Percentiles rank a stretch among this genome's conserved stretches.
Conservation (phyloP, 2,797 vertebrate genomes). For the Anguilla anguilla region DNA sequence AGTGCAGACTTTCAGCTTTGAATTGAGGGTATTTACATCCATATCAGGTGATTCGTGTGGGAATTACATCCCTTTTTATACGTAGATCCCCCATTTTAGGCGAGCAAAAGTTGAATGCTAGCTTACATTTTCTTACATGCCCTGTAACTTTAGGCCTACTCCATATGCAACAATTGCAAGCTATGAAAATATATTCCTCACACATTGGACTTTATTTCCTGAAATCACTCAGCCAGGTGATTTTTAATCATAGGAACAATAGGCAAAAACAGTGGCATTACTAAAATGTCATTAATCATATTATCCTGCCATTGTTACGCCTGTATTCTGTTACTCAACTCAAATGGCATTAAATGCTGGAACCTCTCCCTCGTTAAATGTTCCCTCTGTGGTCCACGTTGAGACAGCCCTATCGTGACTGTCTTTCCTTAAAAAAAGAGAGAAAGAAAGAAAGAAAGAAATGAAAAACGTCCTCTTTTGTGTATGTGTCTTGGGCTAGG, state of each 20-base stretch:
- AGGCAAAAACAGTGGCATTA: neutral
- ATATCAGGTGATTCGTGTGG: too few relatives aligned
- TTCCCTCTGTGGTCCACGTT: neutral
- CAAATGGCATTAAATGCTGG: neutral
- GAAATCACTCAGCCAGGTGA: neutral
- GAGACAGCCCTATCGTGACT: neutral
- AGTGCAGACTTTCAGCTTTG: too few relatives aligned
- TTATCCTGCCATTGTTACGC: neutral
- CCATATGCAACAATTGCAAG: neutral
- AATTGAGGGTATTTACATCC: too few relatives aligned
- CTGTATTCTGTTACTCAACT: neutral
- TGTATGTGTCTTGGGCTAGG: neutral
- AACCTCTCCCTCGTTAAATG: neutral
- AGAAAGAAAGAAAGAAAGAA: neutral
- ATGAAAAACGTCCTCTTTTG: neutral
- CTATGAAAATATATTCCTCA: neutral
- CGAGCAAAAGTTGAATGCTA: too few relatives aligned
- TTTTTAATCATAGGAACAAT: neutral
- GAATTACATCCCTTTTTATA: too few relatives aligned
- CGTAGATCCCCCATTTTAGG: too few relatives aligned
- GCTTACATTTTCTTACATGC: too few relatives aligned
- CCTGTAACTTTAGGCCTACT: neutral
- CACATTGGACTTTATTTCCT: neutral
- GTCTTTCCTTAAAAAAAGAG: neutral
- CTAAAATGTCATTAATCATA: neutral